A percentile compares a stretch with the other conserved stretches of the same genome.
These are phyloP conservation scores for Delia radicum DNA, from an alignment of 1,140 invertebrate genomes.

Conservation along the genomic window DNA sequence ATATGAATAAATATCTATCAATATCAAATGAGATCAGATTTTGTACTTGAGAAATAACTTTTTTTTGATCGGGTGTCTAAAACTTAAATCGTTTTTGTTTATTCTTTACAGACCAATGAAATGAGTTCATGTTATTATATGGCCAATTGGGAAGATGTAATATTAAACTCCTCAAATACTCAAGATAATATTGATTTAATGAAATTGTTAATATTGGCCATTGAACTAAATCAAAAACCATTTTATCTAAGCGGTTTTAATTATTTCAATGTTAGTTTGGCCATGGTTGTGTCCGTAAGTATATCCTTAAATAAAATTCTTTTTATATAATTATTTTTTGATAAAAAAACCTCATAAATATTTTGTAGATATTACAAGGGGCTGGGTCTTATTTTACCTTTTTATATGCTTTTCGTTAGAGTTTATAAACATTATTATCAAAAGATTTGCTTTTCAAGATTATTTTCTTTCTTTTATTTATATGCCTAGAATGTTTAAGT, in stretches of 20 bases:
- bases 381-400: slow-evolving; percentile 26
- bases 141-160: slow-evolving; percentile 39
- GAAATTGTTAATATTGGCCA: slow-evolving; percentile 40
- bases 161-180: slow-evolving; percentile 37
- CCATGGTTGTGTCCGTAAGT: slow-evolving; percentile 31
- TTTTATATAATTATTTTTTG: background rate
- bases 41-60: too few relatives aligned
- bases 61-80: too few relatives aligned
- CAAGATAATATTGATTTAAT: slow-evolving; percentile 39
- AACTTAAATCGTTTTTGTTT: too few relatives aligned
- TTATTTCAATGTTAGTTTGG: slow-evolving; percentile 45
- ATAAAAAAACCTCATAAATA: background rate
- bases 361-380: slow-evolving; percentile 20
- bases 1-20: too few relatives aligned
- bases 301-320: background rate
- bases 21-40: too few relatives aligned
- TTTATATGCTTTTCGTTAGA: slow-evolving; percentile 22
- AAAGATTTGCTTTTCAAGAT: background rate
- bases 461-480: background rate
- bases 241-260: slow-evolving; percentile 40
- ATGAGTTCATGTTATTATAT: slow-evolving; percentile 41
- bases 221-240: slow-evolving; percentile 42
- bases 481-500: background rate
- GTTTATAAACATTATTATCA: background rate
- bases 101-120: slow-evolving; percentile 34